Conservation (phyloP, 2,113 vertebrate genomes). For the Castor canadensis region DNA sequence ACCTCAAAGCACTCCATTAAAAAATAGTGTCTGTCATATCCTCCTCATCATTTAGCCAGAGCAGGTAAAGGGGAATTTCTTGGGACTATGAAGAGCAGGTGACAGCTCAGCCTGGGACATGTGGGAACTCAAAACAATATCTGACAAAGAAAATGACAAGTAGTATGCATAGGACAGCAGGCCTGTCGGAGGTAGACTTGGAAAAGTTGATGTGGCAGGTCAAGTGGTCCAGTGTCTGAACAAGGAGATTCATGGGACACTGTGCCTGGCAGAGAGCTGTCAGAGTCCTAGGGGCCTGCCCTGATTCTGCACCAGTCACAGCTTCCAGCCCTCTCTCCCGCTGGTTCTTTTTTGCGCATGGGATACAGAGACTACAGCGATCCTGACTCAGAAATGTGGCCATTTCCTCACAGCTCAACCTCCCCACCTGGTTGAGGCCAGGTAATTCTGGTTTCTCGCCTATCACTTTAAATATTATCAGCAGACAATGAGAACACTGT, state of each 20-base stretch:
- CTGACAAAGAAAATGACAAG: background rate
- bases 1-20: background rate
- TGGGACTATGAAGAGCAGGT: background rate
- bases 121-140: background rate
- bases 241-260: background rate
- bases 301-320: fast-evolving
- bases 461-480: background rate
- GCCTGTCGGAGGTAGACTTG: background rate
- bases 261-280: background rate
- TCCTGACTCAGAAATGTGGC: background rate
- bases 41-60: background rate
- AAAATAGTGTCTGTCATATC: background rate
- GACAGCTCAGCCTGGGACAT: background rate
- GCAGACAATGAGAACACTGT: background rate
- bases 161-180: background rate
- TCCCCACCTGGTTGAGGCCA: background rate
- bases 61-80: background rate
- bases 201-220: background rate
- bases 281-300: background rate
- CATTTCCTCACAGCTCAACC: background rate
- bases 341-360: background rate
- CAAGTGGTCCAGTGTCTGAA: background rate
- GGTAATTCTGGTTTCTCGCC: background rate
- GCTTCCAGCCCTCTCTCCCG: background rate
- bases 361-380: background rate